phyloP scores from a whole-genome alignment of 37 sponge, comb jelly and placozoan genomes.

The Cliona cf. orientalis region DNA sequence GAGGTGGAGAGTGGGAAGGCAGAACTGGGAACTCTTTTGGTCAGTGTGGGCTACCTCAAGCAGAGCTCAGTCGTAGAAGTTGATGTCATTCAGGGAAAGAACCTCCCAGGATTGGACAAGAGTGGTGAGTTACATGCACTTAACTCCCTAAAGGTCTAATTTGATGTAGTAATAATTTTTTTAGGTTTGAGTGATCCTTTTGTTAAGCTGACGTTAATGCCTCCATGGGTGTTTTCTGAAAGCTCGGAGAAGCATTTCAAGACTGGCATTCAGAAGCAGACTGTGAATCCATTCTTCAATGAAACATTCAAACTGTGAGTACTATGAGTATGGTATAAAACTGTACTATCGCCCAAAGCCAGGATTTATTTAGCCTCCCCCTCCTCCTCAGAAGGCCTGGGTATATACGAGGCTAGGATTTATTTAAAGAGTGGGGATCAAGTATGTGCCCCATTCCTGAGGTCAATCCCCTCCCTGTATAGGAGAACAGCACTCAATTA shows the following conservation, averaged over 20 bases:
- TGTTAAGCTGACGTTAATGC: slow-evolving; percentile 37
- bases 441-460: no score
- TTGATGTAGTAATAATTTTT: no score
- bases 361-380: no score
- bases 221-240: slow-evolving; percentile 18
- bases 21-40: slow-evolving; percentile 12
- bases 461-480: no score
- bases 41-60: slow-evolving; percentile 38
- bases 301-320: slow-evolving; percentile 59
- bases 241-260: slow-evolving; percentile 18
- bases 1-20: not conserved
- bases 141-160: not conserved
- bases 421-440: no score
- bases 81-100: slow-evolving; percentile 10
- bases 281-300: slow-evolving; percentile 60
- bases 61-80: slow-evolving; percentile 23
- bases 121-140: slow-evolving; percentile 23
- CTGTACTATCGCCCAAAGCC: not conserved
- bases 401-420: no score
- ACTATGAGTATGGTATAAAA: not conserved
- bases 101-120: slow-evolving; percentile 43
- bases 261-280: slow-evolving; percentile 33
- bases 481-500: no score
- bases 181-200: slow-evolving; percentile 62
- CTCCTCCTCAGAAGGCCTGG: no score